Conservation (phyloP, 1,140 invertebrate genomes). For the Eurosta solidaginis region DNA sequence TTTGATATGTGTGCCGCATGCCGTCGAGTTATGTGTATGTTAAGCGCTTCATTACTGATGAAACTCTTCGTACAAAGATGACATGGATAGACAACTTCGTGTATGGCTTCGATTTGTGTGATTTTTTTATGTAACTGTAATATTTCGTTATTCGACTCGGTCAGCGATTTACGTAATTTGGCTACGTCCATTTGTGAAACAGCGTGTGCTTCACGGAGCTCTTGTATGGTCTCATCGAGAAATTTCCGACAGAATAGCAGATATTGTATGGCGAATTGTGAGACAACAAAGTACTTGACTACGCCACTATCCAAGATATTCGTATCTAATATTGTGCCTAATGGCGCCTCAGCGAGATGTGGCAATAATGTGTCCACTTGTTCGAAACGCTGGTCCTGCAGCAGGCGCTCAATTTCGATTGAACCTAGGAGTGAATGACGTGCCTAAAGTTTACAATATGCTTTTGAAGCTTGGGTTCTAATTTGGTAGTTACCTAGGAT, state of each 20-base stretch:
- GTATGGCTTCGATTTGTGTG: conserved; percentile 51
- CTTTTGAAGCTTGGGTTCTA: background rate
- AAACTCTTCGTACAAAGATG: conserved; percentile 57
- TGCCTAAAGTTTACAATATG: background rate
- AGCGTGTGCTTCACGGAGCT: conserved; percentile 43
- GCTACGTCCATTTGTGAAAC: conserved; percentile 46
- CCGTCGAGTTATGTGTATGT: conserved; percentile 50
- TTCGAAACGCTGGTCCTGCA: conserved; percentile 53
- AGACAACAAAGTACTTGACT: conserved; percentile 54
- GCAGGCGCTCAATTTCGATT: conserved; percentile 50
- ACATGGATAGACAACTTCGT: conserved; percentile 54
- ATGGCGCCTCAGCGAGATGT: conserved; percentile 52
- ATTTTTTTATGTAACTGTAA: conserved; percentile 52
- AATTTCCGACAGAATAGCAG: conserved; percentile 54
- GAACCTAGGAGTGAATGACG: conserved; percentile 38
- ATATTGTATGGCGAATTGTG: conserved; percentile 55
- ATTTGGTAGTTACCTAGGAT: conserved; percentile 44
- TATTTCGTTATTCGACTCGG: conserved; percentile 50
- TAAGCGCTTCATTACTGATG: conserved; percentile 53
- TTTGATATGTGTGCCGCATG: conserved; percentile 33
- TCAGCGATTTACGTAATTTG: conserved; percentile 40
- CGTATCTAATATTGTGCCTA: conserved; percentile 47
- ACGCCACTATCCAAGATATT: conserved; percentile 55
- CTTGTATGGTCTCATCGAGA: conserved; percentile 48
- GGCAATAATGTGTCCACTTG: conserved; percentile 46